phyloP scores from a whole-genome alignment of 2,888 invertebrate genomes.

The Drosophila fungiperda region DNA sequence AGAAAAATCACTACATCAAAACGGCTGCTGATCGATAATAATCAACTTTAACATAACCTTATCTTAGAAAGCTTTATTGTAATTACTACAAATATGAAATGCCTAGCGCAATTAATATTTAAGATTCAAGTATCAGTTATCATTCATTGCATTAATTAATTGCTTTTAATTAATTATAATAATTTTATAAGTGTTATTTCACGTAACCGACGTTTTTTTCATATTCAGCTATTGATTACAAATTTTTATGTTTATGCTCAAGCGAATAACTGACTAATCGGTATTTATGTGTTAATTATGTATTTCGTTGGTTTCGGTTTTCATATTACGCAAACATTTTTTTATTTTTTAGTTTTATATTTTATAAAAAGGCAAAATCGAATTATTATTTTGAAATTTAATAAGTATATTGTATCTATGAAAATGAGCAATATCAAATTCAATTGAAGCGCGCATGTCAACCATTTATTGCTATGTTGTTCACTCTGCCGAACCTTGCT shows the following conservation, averaged over 20 bases:
- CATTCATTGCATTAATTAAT: constrained; percentile 38
- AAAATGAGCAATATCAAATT: constrained; percentile 10
- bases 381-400: constrained; percentile 76
- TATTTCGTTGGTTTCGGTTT: constrained; percentile 68
- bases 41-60: constrained; percentile 70
- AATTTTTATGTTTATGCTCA: constrained; percentile 34
- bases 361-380: constrained; percentile 73
- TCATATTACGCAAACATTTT: constrained; percentile 57
- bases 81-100: constrained; percentile 47
- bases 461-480: constrained; percentile 14
- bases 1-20: constrained; percentile 52
- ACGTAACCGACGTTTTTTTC: constrained; percentile 49
- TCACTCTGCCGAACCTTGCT: constrained; percentile 24
- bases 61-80: constrained; percentile 60
- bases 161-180: constrained; percentile 41
- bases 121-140: constrained; percentile 58
- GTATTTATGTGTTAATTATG: constrained; percentile 52
- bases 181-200: constrained; percentile 30
- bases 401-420: constrained; percentile 66
- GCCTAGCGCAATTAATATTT: constrained; percentile 53
- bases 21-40: constrained; percentile 74
- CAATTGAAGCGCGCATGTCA: constrained; percentile 19
- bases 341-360: constrained; percentile 74
- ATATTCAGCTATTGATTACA: constrained; percentile 44
- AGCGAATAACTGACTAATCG: constrained; percentile 42